Conservation (phyloP, 2,797 vertebrate species). For the Notolepis coatsorum region DNA sequence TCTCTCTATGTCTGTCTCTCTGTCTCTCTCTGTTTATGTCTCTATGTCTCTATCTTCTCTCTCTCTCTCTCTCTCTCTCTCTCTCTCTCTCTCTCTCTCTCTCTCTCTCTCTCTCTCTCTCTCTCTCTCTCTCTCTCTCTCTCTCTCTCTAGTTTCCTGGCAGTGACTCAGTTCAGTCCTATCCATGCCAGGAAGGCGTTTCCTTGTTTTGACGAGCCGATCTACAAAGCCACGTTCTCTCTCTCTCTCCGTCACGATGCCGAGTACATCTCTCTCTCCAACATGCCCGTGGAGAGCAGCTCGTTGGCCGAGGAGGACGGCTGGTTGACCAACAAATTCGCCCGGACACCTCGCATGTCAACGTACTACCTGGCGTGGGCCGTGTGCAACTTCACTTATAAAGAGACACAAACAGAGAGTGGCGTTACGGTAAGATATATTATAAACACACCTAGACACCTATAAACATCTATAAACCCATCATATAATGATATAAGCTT, state of each 20-base stretch:
- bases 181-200: slow-evolving; percentile 92
- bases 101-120: slow-evolving; percentile 38
- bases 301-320: slow-evolving; percentile 86
- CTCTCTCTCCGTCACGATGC: slow-evolving; percentile 89
- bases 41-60: slow-evolving; percentile 14
- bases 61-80: slow-evolving; percentile 17
- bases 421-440: slow-evolving; percentile 91
- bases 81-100: slow-evolving; percentile 47
- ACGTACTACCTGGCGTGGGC: slow-evolving; percentile 94
- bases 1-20: slow-evolving; percentile 48
- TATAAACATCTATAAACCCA: too few relatives aligned
- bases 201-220: slow-evolving; percentile 83
- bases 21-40: slow-evolving; percentile 36
- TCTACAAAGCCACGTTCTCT: slow-evolving; percentile 94
- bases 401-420: slow-evolving; percentile 84
- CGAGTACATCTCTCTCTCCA: slow-evolving; percentile 90
- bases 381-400: slow-evolving; percentile 93
- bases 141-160: slow-evolving; percentile 83
- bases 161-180: slow-evolving; percentile 92
- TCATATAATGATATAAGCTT: too few relatives aligned
- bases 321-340: slow-evolving; percentile 89
- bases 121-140: not conserved
- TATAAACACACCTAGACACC: too few relatives aligned
- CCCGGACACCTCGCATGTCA: slow-evolving; percentile 93
- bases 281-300: slow-evolving; percentile 89